phyloP scores from a whole-genome alignment of 2,113 vertebrate genomes.

The Pandion haliaetus region DNA sequence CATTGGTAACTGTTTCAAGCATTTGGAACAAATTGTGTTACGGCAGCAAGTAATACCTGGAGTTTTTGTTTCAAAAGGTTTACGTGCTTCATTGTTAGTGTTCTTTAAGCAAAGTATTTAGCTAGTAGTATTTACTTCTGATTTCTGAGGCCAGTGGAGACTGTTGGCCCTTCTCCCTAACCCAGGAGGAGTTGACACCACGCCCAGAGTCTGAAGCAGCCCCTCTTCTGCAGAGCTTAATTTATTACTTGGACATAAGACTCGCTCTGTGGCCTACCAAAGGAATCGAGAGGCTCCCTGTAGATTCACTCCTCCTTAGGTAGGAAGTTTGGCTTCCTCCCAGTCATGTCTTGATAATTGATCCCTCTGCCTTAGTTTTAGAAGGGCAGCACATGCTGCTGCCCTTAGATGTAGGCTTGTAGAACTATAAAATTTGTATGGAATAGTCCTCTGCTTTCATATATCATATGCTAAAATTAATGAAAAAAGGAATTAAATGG shows the following conservation, averaged over 20 bases:
- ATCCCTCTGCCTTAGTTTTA: not conserved
- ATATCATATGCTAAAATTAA: not conserved
- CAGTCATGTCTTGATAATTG: not conserved
- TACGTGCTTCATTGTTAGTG: not conserved
- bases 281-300: conserved; percentile 27
- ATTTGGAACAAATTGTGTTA: not conserved
- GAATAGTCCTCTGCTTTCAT: not conserved
- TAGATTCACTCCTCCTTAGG: conserved; percentile 3
- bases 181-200: conserved; percentile 39
- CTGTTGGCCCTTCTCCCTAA: conserved; percentile 2
- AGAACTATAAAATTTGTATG: not conserved
- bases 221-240: not conserved
- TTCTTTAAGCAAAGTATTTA: not conserved
- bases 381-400: not conserved
- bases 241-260: conserved; percentile 18
- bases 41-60: not conserved
- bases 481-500: not conserved
- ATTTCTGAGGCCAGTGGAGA: not conserved
- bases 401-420: not conserved
- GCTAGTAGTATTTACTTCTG: no score
- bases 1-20: not conserved
- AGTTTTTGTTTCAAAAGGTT: not conserved
- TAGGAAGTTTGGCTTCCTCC: not conserved
- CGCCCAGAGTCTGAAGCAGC: conserved; percentile 11
- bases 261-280: not conserved